A percentile compares a stretch with the other conserved stretches of the same genome.
These are phyloP conservation scores for Thaumetopoea pityocampa DNA, from an alignment of 1,140 invertebrate species.

Conservation along the genomic window DNA sequence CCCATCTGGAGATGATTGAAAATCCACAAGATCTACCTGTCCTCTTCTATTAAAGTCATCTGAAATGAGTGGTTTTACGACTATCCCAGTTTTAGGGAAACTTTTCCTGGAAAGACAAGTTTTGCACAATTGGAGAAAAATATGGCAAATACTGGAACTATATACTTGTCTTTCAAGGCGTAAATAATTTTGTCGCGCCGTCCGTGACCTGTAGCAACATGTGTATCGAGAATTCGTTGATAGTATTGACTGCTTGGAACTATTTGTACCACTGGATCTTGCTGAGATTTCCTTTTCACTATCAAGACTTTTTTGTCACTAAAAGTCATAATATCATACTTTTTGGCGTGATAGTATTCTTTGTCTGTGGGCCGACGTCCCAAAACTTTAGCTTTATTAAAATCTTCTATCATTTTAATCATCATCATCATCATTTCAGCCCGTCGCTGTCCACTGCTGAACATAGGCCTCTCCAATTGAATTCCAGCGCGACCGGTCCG, in stretches of 20 bases:
- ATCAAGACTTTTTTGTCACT: constrained; percentile 20
- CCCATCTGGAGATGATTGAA: constrained; percentile 16
- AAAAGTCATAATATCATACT: constrained; percentile 18
- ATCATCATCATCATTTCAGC: too few species aligned
- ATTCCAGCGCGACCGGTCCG: too few species aligned
- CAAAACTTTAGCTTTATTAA: constrained; percentile 6
- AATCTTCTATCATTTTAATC: constrained; percentile 14
- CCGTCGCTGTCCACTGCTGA: too few species aligned
- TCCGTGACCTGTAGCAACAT: constrained; percentile 24
- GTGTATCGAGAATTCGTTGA: constrained; percentile 13
- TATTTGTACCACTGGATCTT: constrained; percentile 11
- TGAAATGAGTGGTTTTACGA: constrained; percentile 16
- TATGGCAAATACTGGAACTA: constrained; percentile 17
- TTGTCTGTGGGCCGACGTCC: constrained; percentile 13
- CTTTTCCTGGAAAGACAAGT: constrained; percentile 19
- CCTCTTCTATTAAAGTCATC: constrained; percentile 17
- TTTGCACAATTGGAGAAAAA: constrained; percentile 23
- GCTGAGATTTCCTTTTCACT: constrained; percentile 17
- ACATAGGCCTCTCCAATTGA: too few species aligned
- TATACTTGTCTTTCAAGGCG: constrained; percentile 18
- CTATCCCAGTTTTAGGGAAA: constrained; percentile 13
- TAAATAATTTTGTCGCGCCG: constrained; percentile 25
- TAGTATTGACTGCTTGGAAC: constrained; percentile 16
- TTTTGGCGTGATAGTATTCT: constrained; percentile 21
- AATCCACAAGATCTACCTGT: constrained; percentile 13